Base-by-base conservation (phyloP, 2,888 invertebrate species). In the Alsophila aescularia region DNA sequence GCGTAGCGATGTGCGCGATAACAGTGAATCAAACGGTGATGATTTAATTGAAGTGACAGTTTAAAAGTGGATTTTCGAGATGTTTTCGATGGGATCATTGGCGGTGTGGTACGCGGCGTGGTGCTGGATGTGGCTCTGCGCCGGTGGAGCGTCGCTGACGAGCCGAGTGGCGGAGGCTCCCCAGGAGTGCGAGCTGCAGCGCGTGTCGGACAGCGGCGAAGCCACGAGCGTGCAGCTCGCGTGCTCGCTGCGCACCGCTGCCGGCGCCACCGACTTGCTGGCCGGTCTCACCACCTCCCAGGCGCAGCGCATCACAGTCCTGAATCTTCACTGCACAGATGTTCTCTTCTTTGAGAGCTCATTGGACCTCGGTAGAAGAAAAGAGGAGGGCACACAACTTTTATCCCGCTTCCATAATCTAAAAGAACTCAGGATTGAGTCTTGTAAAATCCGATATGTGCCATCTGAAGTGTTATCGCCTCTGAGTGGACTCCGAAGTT, bases 381-480 rank as follows among this genome's bases (percentile, higher is more conserved):
- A 91, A 79, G 92, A 92, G 70, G 89, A 91, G 67, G 90, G 91
- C 62, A 90, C 87, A 13, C 92, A 93, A 67, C 93, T 95, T 62
- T 80, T 95, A 40, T 92, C 93, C 31, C 90, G 93, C 39, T 92
- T 96, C 70, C 93, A 93, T 45, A 93, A 94, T 57, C 88, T 96
- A 34, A 93, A 93, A 71, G 94, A 95, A 70, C 86, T 96, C 50
- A 91, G 93, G 62, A 93, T 96, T 77, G 96, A 96, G 70, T 94
- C 94, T 62, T 96, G 96, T 83, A 96, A 96, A 86, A 94, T 96
- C 64, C 93, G 95, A 64, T 94, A 94, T 73, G 92, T 96, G 53
- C 95, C 96, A 3, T 93, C 94, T 24, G 94, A 94, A 34, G 94
- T 95, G 43, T 90, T 97, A 67, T 90, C 94, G 18, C 93, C 94